A percentile compares a stretch with the other conserved stretches of the same genome.
phyloP scores from a whole-genome alignment of 2,113 vertebrate species.

The Perca flavescens region DNA sequence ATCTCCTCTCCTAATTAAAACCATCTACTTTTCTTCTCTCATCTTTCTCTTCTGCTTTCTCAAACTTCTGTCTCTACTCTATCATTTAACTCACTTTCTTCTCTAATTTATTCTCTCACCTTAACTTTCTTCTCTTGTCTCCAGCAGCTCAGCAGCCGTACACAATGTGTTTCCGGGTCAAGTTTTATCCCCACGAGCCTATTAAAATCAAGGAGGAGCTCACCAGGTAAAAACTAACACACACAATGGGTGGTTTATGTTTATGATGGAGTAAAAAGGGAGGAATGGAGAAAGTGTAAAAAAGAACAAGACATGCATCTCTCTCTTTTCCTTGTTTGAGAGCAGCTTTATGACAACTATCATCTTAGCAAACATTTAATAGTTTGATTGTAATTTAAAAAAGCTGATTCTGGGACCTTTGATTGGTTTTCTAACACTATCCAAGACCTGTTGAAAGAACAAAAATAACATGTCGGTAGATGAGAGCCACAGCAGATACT shows the following conservation, averaged over 20 bases:
- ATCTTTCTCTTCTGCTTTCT: background rate
- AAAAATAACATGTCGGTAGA: background rate
- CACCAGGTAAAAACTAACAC: conserved; percentile 88
- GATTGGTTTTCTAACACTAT: background rate
- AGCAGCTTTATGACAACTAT: background rate
- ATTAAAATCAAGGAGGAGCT: conserved; percentile 99
- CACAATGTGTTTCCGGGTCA: conserved; percentile 99
- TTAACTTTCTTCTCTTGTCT: conserved; percentile 38
- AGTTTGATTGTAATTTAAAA: background rate
- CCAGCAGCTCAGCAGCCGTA: conserved; percentile 94
- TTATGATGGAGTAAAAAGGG: background rate
- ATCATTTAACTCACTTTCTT: background rate
- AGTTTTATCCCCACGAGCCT: conserved; percentile 98
- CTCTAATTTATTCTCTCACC: background rate
- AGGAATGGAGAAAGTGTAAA: background rate
- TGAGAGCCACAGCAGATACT: background rate
- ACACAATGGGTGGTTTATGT: background rate
- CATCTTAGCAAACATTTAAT: background rate
- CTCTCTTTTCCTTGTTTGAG: background rate
- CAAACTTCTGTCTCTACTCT: background rate
- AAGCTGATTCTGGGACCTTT: background rate
- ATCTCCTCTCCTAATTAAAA: background rate
- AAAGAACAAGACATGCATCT: background rate
- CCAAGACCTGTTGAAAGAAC: background rate
- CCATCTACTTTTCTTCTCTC: background rate